phyloP scores from a whole-genome alignment of 2,797 vertebrate species.

The Leptatherina wallacei region DNA sequence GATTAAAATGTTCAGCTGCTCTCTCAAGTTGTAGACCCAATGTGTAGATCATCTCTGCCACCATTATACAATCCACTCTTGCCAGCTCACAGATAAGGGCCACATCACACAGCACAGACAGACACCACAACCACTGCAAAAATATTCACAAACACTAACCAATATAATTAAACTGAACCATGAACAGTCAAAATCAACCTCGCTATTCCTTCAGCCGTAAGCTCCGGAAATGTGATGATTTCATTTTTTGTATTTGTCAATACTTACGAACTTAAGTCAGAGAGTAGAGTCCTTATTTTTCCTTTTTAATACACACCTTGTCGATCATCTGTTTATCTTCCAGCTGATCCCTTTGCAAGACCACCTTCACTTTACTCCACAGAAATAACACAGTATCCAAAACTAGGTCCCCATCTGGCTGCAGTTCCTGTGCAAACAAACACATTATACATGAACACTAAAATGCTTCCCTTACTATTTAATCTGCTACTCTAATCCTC shows the following conservation, averaged over 20 bases:
- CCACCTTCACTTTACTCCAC: slow-evolving; percentile 88
- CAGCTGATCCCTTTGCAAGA: slow-evolving; percentile 76
- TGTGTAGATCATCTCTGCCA: slow-evolving; percentile 85
- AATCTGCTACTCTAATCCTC: background rate
- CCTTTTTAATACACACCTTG: slow-evolving; percentile 78
- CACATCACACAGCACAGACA: slow-evolving; percentile 88
- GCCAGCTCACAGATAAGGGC: slow-evolving; percentile 80
- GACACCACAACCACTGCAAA: slow-evolving; percentile 87
- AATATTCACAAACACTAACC: slow-evolving; percentile 20
- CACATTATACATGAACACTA: background rate
- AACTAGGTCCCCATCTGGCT: slow-evolving; percentile 87
- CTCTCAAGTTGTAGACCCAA: slow-evolving; percentile 84
- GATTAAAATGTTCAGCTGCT: slow-evolving; percentile 65
- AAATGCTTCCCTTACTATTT: background rate
- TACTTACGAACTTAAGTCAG: background rate
- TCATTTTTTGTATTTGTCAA: background rate
- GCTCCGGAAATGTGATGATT: background rate
- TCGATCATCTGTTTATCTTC: slow-evolving; percentile 76
- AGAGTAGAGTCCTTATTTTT: background rate
- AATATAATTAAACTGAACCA: slow-evolving; percentile 1
- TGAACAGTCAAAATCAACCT: background rate
- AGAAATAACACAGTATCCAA: slow-evolving; percentile 85
- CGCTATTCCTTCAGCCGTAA: background rate
- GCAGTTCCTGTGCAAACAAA: slow-evolving; percentile 77
- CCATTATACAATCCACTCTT: slow-evolving; percentile 76